Evolutionary conservation across 2,888 invertebrate genomes (phyloP), one percentile per base, ranked within the genome.

Genomic region (Caenorhabditis virilis): DNA sequence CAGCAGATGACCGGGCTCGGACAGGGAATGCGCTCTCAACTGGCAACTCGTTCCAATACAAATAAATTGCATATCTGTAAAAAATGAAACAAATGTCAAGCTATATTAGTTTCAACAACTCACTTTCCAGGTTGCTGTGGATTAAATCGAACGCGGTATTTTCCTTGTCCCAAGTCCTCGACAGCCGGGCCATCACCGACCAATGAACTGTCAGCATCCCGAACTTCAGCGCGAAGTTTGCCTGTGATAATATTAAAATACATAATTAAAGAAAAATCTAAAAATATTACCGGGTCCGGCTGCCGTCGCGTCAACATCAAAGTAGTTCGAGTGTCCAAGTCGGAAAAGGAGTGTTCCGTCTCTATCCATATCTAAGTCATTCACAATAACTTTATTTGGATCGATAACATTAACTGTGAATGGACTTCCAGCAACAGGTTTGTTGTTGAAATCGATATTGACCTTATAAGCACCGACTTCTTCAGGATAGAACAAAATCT

Each of bases 381-480:
- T 70, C 25, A 74, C 67, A 45, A 74, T 64, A 6, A 82, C 78
- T 58, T 78, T 80, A 22, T 64, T 57, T 20, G 82, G 78, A 49
- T 83, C 83, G 39, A 83, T 76, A 30, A 82, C 82, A 16, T 65
- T 57, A 26, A 83, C 77, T 11, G 43, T 20, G 55, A 74, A 78
- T 5, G 82, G 82, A 38, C 70, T 73, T 20, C 88, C 88, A 78
- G 88, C 87, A 16, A 89, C 88, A 30, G 88, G 87, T 78, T 88
- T 88, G 54, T 80, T 79, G 72, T 83, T 83, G 69, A 82, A 83
- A 27, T 77, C 72, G 20, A 83, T 74, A 42, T 56, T 57, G 39
- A 82, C 77, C 27, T 49, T 60, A 70, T 83, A 77, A 2, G 53
- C 39, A 15, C 78, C 79, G 25, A 78, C 69, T 18, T 78, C 74